phyloP scores from a whole-genome alignment of 2,888 invertebrate genomes.

The Leptopilina drosophilae region DNA sequence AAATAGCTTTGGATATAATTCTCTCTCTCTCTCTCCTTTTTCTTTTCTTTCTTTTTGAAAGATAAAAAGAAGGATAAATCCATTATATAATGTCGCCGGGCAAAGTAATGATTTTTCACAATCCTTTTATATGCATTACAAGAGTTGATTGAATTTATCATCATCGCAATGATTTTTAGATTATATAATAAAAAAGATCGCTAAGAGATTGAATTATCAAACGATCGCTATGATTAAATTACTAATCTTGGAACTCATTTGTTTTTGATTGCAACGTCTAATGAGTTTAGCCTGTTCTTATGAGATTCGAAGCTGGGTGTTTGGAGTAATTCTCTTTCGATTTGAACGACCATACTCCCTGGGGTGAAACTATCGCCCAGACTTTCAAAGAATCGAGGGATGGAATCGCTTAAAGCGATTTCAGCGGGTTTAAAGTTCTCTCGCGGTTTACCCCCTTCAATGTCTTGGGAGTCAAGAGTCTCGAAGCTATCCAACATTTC shows the following conservation, averaged over 20 bases:
- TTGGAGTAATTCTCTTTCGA: slow-evolving; percentile 31
- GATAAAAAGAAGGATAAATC: too few species aligned
- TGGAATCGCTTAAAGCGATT: slow-evolving; percentile 32
- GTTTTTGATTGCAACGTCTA: slow-evolving; percentile 11
- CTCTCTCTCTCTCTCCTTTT: too few species aligned
- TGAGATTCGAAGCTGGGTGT: slow-evolving; percentile 18
- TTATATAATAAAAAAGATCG: too few species aligned
- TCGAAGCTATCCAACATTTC: slow-evolving; percentile 5
- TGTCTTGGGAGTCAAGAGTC: slow-evolving; percentile 32
- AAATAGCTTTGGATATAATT: not conserved
- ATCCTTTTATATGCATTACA: too few species aligned
- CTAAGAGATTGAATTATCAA: not conserved
- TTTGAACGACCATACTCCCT: slow-evolving; percentile 22
- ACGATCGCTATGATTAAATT: slow-evolving; percentile 7
- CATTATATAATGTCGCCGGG: too few species aligned
- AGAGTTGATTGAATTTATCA: too few species aligned
- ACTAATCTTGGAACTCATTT: slow-evolving; percentile 17
- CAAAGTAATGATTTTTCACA: too few species aligned
- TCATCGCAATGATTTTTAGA: too few species aligned
- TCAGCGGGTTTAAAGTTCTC: slow-evolving; percentile 28
- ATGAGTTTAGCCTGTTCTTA: slow-evolving; percentile 7
- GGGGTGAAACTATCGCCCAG: slow-evolving; percentile 32
- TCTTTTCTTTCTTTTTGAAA: too few species aligned
- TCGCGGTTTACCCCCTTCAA: slow-evolving; percentile 15
- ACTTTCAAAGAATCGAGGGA: slow-evolving; percentile 32